Percentiles rank a stretch among this genome's conserved stretches.
These are phyloP conservation scores for Tachysurus vachellii DNA, from an alignment of 2,113 vertebrate species.

Conservation along the genomic window DNA sequence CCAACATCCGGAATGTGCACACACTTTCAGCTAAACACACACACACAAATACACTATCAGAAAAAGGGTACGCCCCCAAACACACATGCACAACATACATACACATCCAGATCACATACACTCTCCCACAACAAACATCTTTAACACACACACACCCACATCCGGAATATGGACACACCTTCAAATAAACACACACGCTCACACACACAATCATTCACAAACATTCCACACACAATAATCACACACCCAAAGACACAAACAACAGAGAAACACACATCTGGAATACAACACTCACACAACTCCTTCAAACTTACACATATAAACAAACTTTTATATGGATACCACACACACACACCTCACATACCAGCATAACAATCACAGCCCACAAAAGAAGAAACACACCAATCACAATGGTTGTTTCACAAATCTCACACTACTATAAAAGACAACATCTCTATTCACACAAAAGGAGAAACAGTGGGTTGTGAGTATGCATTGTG, in stretches of 20 bases:
- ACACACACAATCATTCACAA: background rate
- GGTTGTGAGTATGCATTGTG: background rate
- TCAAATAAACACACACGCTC: background rate
- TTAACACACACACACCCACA: constrained; percentile 2
- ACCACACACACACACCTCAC: background rate
- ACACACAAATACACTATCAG: background rate
- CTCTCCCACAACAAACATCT: constrained; percentile 5
- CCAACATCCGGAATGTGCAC: background rate
- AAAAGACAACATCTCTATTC: background rate
- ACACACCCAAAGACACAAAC: background rate
- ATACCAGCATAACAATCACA: background rate
- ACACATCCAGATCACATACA: background rate
- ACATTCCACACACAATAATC: background rate
- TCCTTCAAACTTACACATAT: too few relatives aligned
- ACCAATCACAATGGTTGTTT: background rate
- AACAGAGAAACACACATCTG: background rate
- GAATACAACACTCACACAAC: background rate
- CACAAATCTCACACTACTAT: background rate
- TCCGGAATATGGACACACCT: background rate
- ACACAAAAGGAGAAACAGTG: background rate
- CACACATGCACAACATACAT: constrained; percentile 5
- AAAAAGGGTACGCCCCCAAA: background rate
- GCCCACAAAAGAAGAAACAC: background rate
- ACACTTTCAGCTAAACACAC: background rate
- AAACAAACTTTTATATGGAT: background rate